These are phyloP conservation scores for Teleiodes luculella DNA, from an alignment of 2,888 invertebrate genomes.

Conservation along the genomic window DNA sequence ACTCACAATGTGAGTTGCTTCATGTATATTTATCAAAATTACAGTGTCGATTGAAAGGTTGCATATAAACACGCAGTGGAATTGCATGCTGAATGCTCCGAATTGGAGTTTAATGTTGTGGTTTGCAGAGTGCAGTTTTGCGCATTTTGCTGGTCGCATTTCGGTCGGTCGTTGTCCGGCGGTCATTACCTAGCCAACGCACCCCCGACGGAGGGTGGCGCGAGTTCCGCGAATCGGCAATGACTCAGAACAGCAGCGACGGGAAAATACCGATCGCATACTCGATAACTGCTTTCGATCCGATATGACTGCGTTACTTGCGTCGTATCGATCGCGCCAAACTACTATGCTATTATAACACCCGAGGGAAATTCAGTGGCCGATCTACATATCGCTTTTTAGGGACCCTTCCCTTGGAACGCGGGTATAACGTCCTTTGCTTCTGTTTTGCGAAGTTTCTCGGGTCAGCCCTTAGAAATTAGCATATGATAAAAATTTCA, in stretches of 20 bases:
- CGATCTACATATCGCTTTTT: conserved; percentile 26
- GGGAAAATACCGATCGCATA: conserved; percentile 61
- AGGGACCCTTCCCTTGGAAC: conserved; percentile 11
- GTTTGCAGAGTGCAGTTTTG: conserved; percentile 67
- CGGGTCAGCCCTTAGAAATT: conserved; percentile 13
- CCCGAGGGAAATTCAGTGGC: conserved; percentile 35
- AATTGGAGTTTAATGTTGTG: conserved; percentile 63
- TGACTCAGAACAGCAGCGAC: conserved; percentile 58
- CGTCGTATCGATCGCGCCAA: conserved; percentile 40
- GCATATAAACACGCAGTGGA: conserved; percentile 74
- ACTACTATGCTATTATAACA: conserved; percentile 39
- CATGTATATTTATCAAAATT: conserved; percentile 79
- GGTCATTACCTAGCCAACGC: conserved; percentile 70
- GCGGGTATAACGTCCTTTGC: conserved; percentile 3
- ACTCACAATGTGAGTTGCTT: conserved; percentile 61
- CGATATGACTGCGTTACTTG: conserved; percentile 47
- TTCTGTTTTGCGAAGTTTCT: conserved; percentile 10
- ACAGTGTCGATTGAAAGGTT: conserved; percentile 76
- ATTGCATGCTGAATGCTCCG: conserved; percentile 53
- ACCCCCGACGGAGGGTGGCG: conserved; percentile 62
- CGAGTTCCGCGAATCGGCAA: conserved; percentile 63
- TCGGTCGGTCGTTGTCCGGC: conserved; percentile 59
- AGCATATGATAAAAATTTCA: conserved; percentile 12
- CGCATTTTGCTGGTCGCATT: conserved; percentile 50
- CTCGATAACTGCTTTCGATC: conserved; percentile 56